Evolutionary conservation across 2,888 invertebrate genomes (phyloP), one percentile per base, ranked within the genome.

Genomic region (Dynastes maya): DNA sequence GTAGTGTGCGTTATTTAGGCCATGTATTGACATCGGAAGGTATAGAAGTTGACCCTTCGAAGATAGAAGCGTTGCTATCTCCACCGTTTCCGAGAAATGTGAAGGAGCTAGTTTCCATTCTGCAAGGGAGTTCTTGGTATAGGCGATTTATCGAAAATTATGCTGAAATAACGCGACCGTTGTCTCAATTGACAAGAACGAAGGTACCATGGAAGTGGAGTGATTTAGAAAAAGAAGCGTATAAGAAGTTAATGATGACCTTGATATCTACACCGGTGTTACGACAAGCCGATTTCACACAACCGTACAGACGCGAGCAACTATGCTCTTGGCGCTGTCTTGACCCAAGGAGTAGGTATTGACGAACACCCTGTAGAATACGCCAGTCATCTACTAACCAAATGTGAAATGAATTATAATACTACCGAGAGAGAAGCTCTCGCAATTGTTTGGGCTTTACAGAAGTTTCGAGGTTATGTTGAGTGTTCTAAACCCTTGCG

Each of bases 381-480:
- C 16, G 22, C 22, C 49, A 85, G 83, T 76, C 75, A 83, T 11
- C 78, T 85, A 4, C 79, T 84, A 16, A 82, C 80, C 1, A 4
- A 81, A 32, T 78, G 84, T 2, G 84, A 85, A 77, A 45, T 77
- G 9, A 85, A 84, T 58, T 85, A 84, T 67, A 22, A 22, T 0
- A 84, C 83, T 0, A 83, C 82, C 0, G 83, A 85, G 75, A 70
- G 83, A 40, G 84, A 85, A 78, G 83, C 83, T 11, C 77, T 85
- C 2, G 84, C 84, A 0, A 64, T 83, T 0, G 80, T 85, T 5
- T 88, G 83, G 83, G 86, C 87, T 2, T 80, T 88, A 0, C 72
- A 84, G 13, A 88, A 88, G 78, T 89, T 88, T 77, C 79, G 87
- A 29, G 86, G 86, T 0, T 90, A 88, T 78, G 80, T 90, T 0